phyloP scores from a whole-genome alignment of 2,888 invertebrate species.

The Syritta pipiens region DNA sequence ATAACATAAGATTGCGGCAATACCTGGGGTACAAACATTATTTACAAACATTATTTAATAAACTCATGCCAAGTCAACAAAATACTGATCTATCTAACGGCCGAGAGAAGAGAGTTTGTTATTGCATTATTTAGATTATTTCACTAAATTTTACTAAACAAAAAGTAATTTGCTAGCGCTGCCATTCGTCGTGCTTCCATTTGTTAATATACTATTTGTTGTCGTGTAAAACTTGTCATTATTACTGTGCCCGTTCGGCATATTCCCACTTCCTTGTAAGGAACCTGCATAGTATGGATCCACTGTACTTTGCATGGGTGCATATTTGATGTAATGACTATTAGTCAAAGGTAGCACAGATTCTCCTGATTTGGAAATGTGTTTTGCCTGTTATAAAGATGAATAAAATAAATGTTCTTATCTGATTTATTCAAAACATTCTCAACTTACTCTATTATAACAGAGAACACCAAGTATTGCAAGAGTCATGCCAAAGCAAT shows the following conservation, averaged over 20 bases:
- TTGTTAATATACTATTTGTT: conserved; percentile 75
- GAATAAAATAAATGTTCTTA: conserved; percentile 1
- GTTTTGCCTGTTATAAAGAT: conserved; percentile 83
- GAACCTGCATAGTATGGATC: conserved; percentile 74
- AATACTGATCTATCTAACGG: conserved; percentile 31
- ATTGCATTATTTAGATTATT: not conserved
- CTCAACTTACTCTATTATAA: conserved; percentile 88
- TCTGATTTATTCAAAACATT: not conserved
- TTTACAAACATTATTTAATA: conserved; percentile 45
- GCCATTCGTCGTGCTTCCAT: conserved; percentile 75
- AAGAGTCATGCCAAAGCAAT: conserved; percentile 93
- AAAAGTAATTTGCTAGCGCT: conserved; percentile 76
- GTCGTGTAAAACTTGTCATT: conserved; percentile 69
- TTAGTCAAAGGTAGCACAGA: conserved; percentile 81
- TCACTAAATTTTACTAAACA: conserved; percentile 73
- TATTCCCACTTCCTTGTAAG: conserved; percentile 70
- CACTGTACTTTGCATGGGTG: conserved; percentile 72
- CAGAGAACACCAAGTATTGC: conserved; percentile 93
- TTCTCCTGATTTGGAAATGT: conserved; percentile 82
- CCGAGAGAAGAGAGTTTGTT: not conserved
- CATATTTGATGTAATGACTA: conserved; percentile 78
- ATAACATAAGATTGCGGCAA: conserved; percentile 37
- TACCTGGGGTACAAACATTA: conserved; percentile 7
- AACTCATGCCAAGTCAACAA: conserved; percentile 38
- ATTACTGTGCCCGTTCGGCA: conserved; percentile 68